phyloP scores from a whole-genome alignment of 92 coral and sea anemone species.

The Actinostola sp. region DNA sequence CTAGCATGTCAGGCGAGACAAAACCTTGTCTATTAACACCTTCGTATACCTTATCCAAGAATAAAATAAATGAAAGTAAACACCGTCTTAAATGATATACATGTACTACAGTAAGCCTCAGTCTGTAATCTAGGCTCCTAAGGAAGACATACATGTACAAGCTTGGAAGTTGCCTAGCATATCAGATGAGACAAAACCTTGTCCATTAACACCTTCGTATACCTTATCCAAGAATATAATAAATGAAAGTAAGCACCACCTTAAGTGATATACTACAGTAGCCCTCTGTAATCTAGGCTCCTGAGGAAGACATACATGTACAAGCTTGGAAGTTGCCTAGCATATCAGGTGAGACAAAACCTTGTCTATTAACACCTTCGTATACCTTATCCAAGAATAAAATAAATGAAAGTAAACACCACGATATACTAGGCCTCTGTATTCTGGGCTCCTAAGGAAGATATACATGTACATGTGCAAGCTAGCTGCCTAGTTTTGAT shows the following conservation, averaged over 20 bases:
- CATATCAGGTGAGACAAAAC: constrained; percentile 82
- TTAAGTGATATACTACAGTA: too few relatives aligned
- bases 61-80: neutral
- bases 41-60: constrained; percentile 72
- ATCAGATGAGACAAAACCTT: constrained; percentile 85
- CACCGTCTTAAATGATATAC: too few relatives aligned
- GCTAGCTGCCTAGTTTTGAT: too few relatives aligned
- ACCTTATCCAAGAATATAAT: constrained; percentile 54
- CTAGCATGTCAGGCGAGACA: constrained; percentile 82
- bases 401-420: too few relatives aligned
- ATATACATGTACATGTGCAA: too few relatives aligned
- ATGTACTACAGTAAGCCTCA: neutral
- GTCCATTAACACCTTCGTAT: constrained; percentile 85
- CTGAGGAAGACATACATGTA: too few relatives aligned
- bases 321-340: too few relatives aligned
- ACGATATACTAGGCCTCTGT: neutral
- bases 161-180: constrained; percentile 83
- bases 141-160: too few relatives aligned
- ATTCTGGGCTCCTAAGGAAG: too few relatives aligned
- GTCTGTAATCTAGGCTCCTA: neutral
- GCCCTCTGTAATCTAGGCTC: too few relatives aligned
- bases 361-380: constrained; percentile 88
- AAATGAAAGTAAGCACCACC: too few relatives aligned
- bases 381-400: constrained; percentile 68
- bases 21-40: constrained; percentile 94